Evolutionary conservation across 2,797 vertebrate genomes (phyloP), one percentile per base, ranked within the genome.

Genomic region (Staurois parvus): DNA sequence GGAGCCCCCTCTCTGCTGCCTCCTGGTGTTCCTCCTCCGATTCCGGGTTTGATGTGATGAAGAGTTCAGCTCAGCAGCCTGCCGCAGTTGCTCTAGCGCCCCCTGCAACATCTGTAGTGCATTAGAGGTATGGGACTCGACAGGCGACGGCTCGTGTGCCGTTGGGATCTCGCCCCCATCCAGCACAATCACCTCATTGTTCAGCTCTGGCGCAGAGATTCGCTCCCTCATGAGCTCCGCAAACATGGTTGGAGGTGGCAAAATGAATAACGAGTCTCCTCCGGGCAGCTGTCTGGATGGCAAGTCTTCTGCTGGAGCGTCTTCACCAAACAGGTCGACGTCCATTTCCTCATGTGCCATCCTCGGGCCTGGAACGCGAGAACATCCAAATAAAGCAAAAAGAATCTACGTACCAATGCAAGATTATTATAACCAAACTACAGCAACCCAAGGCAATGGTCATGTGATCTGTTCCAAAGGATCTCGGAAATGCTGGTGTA

Each of bases 341-440:
- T 98, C 97, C 96, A 99, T 97, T 34, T 94, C 93, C 90, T 98
- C 97, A 5, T 94, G 87, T 72, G 92, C 91, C 93, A 95, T 95
- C 78, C 78, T 92, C 92, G 88, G 69, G 68, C 0, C 75, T 79
- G 10, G 40, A 13, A 70, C 9, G 26, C 59, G 88, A 40, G 81
- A 81, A 26, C 26, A 67, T 32, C 10, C 19, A 24, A 29, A 17
- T 11, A 9, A 34, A 1, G 11, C 1, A 45, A 45, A 45, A 45
- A 13, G 13, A 45, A 34, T 34, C 40, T 56, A 29, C 4, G 5
- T 75, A 75, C 19, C 4, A n/a, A 12, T 11, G 28, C 6, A 15
- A 37, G 42, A 45, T 12, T 2, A 3, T 45, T 45, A 45, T 45
- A 45, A 8, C 42, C 8, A 3, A 8, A 37, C 37, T 37, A 37